Base-by-base conservation (phyloP, 2,113 vertebrate species). In the Oreocharis arfaki region DNA sequence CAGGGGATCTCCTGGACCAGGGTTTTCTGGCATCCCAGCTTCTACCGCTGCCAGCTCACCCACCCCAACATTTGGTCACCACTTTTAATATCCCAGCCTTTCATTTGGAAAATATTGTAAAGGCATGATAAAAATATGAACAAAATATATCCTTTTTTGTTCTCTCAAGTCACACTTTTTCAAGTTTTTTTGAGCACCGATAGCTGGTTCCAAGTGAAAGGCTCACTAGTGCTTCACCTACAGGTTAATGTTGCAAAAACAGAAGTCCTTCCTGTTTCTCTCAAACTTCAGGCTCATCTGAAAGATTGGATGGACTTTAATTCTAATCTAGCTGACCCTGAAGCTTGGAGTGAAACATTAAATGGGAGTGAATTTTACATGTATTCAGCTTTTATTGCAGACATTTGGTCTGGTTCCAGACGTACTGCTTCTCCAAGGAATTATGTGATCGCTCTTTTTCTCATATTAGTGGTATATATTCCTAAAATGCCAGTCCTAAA, bases 381-480 rank as follows among this genome's bases (percentile, higher is more conserved):
- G 46, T 46, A 52, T 93, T 87, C 70, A 69, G 28, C 22, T 93
- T 83, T 91, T 94, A 94, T 57, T 87, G 61, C n/a, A 94, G 59
- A n/a, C 22, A 77, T 96, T 91, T 95, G n/a, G 73, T 96, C 37
- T 69, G 11, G 22, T 93, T 93, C 46, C 84, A 95, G 87, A 60
- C 9, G 15, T 61, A 87, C 37, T 7, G 3, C 64, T 89, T 79
- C 49, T 73, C 44, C 8, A 69, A 73, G 76, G 20, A 91, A 71
- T 73, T 95, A 56, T 12, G 52, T 3, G 12, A 60, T 73, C 2
- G 0, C 16, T 85, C 22, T 87, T 71, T 76, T 83, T 79, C 46
- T 60, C 85, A 13, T 39, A 61, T 30, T 57, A 46, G 5, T 20
- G 5, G 7, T 57, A 50, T 61, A 83, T 61, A 56, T 65, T 13